A percentile compares a stretch with the other conserved stretches of the same genome.
phyloP scores from a whole-genome alignment of 1,140 invertebrate species.

The Asbolus verrucosus region DNA sequence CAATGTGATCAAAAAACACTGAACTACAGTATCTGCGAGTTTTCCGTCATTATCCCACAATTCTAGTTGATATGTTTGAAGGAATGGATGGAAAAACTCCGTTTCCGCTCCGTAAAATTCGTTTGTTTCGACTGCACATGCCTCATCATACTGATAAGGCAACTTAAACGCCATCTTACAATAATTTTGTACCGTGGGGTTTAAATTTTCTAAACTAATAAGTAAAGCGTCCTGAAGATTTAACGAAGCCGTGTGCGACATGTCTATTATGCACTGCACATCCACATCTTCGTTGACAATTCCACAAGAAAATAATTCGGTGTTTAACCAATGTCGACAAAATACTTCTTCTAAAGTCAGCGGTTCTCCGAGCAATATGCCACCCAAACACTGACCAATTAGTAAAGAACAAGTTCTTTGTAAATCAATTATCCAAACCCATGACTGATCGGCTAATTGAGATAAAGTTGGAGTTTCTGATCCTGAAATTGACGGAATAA shows the following conservation, averaged over 20 bases:
- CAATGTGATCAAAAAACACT: conserved; percentile 69
- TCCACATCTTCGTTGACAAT: conserved; percentile 62
- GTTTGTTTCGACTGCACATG: conserved; percentile 53
- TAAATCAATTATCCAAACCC: conserved; percentile 75
- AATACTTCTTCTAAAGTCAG: conserved; percentile 66
- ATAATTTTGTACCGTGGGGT: conserved; percentile 49
- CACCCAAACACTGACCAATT: conserved; percentile 72
- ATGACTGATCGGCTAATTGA: conserved; percentile 66
- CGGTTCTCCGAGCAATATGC: conserved; percentile 69
- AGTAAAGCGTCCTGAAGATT: conserved; percentile 43
- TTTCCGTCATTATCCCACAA: conserved; percentile 66
- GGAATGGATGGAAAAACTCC: conserved; percentile 58
- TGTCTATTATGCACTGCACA: conserved; percentile 46
- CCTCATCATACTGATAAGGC: conserved; percentile 60
- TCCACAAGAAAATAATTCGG: conserved; percentile 70
- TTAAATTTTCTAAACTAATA: conserved; percentile 51
- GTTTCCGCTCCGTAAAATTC: conserved; percentile 38
- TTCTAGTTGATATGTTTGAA: conserved; percentile 62
- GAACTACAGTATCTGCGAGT: conserved; percentile 67
- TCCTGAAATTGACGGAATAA: conserved; percentile 54
- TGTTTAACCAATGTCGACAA: conserved; percentile 68
- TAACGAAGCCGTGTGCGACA: conserved; percentile 45
- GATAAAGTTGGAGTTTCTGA: conserved; percentile 66
- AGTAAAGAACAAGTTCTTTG: conserved; percentile 72
- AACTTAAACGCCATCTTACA: conserved; percentile 58